Evolutionary conservation across 2,888 invertebrate species (phyloP).

Genomic region (Euzetes globulus): DNA sequence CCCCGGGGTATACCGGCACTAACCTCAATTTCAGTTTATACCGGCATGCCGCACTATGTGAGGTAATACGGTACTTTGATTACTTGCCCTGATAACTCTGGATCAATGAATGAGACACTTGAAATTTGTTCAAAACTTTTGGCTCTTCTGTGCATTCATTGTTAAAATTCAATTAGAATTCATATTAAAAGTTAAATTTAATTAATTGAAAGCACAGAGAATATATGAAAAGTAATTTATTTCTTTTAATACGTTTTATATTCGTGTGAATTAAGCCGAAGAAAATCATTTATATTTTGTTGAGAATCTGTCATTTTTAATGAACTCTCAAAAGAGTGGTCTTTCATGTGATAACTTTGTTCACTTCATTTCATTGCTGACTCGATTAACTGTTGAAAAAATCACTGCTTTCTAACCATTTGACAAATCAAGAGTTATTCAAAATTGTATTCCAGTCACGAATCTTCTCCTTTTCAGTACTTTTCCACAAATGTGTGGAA

Average conservation of each 20-base stretch:
- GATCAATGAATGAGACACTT: neutral
- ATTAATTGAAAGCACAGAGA: neutral
- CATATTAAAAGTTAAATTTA: constrained; percentile 2
- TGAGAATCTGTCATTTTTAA: constrained; percentile 8
- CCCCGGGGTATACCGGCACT: too few species aligned
- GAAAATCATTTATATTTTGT: constrained; percentile 23
- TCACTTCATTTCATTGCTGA: constrained; percentile 9
- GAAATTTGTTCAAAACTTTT: constrained; percentile 1
- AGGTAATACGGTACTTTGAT: too few species aligned
- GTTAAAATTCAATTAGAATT: constrained; percentile 7
- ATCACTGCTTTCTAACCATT: neutral
- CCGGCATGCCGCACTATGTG: too few species aligned
- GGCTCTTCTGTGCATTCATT: neutral
- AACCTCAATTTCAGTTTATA: too few species aligned
- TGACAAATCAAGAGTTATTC: constrained; percentile 20
- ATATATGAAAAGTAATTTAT: constrained; percentile 17
- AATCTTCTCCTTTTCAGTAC: neutral
- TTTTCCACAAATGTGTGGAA: neutral
- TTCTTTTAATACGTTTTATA: constrained; percentile 13
- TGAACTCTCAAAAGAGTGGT: constrained; percentile 14
- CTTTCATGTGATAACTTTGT: constrained; percentile 29
- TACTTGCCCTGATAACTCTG: neutral
- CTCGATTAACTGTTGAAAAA: constrained; percentile 13
- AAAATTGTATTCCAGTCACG: constrained; percentile 24
- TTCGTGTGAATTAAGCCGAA: constrained; percentile 24